These are phyloP conservation scores for Acronicta alni DNA, from an alignment of 2,888 invertebrate genomes.

Conservation along the genomic window DNA sequence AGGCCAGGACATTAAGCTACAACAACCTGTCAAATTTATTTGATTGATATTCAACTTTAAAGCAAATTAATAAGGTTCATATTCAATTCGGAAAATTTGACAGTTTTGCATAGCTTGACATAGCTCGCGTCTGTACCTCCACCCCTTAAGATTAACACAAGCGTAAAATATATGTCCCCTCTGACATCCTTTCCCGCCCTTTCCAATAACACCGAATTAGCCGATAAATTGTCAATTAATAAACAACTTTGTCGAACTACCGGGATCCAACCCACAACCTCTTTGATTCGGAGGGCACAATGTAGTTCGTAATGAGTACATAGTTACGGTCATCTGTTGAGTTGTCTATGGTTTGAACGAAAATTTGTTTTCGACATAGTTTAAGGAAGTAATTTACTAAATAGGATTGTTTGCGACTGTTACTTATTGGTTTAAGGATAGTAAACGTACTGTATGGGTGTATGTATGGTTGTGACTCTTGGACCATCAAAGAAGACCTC, in stretches of 20 bases:
- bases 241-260: conserved; percentile 49
- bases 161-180: conserved; percentile 4
- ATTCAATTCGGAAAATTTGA: too few species aligned
- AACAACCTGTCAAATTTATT: too few species aligned
- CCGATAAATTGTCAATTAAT: conserved; percentile 60
- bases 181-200: conserved; percentile 20
- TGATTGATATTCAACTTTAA: too few species aligned
- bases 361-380: not conserved
- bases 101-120: too few species aligned
- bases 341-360: conserved; percentile 9
- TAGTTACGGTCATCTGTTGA: conserved; percentile 12
- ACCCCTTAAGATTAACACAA: not conserved
- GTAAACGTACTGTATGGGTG: too few species aligned
- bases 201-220: conserved; percentile 53
- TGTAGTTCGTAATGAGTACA: conserved; percentile 10
- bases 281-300: conserved; percentile 23
- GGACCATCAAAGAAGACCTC: too few species aligned
- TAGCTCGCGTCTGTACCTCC: too few species aligned
- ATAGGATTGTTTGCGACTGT: too few species aligned
- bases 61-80: too few species aligned
- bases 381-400: not conserved
- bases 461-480: too few species aligned
- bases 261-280: conserved; percentile 25
- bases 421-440: too few species aligned
- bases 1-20: too few species aligned